Conservation (phyloP, 1,140 invertebrate genomes). For the Colletes gigas region DNA sequence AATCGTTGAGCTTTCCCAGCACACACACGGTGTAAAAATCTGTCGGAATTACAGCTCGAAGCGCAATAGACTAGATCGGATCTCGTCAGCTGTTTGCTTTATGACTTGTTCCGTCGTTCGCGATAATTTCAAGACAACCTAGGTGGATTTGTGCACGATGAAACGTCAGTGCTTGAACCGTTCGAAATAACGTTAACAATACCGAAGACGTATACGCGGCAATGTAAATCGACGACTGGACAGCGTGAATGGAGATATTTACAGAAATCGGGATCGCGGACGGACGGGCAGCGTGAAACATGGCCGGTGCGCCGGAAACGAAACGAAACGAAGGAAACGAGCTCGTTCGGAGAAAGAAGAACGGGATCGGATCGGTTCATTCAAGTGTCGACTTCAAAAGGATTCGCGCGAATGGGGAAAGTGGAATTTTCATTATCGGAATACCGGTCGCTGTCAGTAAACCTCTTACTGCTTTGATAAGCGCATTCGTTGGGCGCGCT, state of each 20-base stretch:
- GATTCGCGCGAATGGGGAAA: slow-evolving; percentile 35
- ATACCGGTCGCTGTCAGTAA: slow-evolving; percentile 49
- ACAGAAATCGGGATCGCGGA: not conserved
- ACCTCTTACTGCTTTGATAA: slow-evolving; percentile 50
- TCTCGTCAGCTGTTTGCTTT: not conserved
- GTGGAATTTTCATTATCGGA: slow-evolving; percentile 46
- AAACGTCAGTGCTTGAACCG: no score
- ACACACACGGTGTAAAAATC: slow-evolving; percentile 20
- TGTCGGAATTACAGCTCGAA: not conserved
- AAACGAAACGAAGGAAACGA: not conserved
- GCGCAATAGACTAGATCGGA: not conserved
- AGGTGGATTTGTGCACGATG: no score
- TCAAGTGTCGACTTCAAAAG: slow-evolving; percentile 22
- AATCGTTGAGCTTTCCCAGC: slow-evolving; percentile 29
- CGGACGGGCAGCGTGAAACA: not conserved
- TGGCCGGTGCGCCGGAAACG: not conserved
- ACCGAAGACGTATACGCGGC: not conserved
- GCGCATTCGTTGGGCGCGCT: not conserved
- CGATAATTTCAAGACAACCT: no score
- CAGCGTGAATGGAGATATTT: not conserved
- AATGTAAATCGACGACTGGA: not conserved
- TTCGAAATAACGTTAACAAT: not conserved
- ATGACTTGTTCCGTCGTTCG: no score
- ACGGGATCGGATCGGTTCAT: slow-evolving; percentile 20
- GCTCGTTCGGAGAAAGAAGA: slow-evolving; percentile 11